Percentiles rank a stretch among this genome's conserved stretches.
Evolutionary conservation across 2,888 invertebrate species (phyloP).

Genomic region (Pheosia tremula): DNA sequence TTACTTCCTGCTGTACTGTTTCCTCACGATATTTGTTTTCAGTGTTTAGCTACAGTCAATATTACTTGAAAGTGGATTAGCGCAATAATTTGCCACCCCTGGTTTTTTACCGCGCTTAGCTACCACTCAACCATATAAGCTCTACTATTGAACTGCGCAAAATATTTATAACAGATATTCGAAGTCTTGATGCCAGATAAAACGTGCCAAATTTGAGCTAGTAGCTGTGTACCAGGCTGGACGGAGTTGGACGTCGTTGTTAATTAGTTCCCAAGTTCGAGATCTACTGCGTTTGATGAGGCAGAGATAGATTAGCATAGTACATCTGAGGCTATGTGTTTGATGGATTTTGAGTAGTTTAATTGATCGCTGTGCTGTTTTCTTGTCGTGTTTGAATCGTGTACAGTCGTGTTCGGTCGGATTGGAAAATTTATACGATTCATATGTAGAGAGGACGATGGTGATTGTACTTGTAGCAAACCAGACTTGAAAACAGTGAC

Average conservation of each 20-base stretch:
- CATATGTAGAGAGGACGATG: no score
- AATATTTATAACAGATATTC: constrained; percentile 53
- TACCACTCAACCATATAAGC: no score
- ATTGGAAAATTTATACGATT: neutral
- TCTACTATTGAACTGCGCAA: no score
- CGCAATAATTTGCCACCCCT: no score
- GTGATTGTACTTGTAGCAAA: neutral
- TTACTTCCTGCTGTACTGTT: neutral
- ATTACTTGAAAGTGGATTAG: no score
- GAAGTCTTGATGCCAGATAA: constrained; percentile 58
- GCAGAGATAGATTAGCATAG: constrained; percentile 52
- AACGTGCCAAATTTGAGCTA: constrained; percentile 67
- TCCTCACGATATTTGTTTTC: no score
- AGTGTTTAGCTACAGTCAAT: no score
- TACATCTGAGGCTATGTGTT: constrained; percentile 12
- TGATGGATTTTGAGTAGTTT: neutral
- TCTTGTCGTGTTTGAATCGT: neutral
- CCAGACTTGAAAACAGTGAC: no score
- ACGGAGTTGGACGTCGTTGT: constrained; percentile 52
- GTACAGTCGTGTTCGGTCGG: neutral
- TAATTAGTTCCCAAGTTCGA: constrained; percentile 71
- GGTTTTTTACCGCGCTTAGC: no score
- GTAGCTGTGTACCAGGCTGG: constrained; percentile 42
- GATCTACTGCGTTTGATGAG: constrained; percentile 56
- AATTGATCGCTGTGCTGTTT: neutral